Base-by-base conservation (phyloP, 2,888 invertebrate species). In the Dolichopus griseipennis region DNA sequence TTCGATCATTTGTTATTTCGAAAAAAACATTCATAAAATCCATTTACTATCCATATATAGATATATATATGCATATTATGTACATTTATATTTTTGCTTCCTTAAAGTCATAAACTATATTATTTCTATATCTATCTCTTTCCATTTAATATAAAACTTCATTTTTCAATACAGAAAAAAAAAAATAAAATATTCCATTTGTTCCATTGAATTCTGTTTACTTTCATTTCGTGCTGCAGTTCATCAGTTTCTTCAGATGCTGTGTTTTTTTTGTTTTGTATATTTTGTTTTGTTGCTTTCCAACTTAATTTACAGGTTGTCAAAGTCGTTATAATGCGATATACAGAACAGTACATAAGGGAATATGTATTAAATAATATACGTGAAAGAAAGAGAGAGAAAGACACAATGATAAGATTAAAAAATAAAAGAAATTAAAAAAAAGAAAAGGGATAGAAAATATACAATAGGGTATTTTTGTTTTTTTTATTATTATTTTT, bases 261-360 rank as follows among this genome's bases (percentile, higher is more conserved):
- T 52, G 15, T n/a, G 52, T 52, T 52, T 52, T n/a, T 6, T 52
- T 6, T 52, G 18, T n/a, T 52, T 52, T 52, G 52, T 52, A 2
- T 52, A 2, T 37, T 52, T 52, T 52, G 6, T 52, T 52, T 52
- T 52, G 6, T 52, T 52, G 15, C 18, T 52, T 52, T 52, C n/a
- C 18, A 52, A 52, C 52, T 52, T 52, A 52, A 52, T 52, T 52
- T 52, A 52, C 52, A 52, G 52, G 52, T 52, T 52, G 52, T 52
- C 52, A n/a, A 52, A 52, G 52, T 52, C n/a, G 18, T 52, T 52
- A 52, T 52, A 52, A 52, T 37, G 37, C 37, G 12, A 37, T 37
- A 37, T 37, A 37, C 12, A 37, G 15, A 52, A 52, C 9, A 52
- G 52, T 12, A 52, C 4, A 15, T 18, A 52, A 52, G n/a, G 18